Percentiles rank a stretch among this genome's conserved stretches.
phyloP scores from a whole-genome alignment of 1,140 invertebrate genomes.

The Pissodes strobi region DNA sequence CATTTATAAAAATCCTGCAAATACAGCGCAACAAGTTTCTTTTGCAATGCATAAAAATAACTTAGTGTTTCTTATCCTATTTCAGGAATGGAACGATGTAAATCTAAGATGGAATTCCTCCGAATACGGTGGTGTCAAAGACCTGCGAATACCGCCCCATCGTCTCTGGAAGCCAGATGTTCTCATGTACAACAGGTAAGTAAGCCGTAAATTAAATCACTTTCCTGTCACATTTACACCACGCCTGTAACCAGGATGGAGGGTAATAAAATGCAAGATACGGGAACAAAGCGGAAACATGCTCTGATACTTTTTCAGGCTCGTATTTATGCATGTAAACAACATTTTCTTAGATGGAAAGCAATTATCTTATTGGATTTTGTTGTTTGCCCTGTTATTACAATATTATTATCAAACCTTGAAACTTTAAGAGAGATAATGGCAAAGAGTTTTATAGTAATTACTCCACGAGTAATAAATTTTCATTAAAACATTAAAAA shows the following conservation, averaged over 20 bases:
- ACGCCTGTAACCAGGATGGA: constrained; percentile 10
- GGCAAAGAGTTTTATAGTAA: no score
- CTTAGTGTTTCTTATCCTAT: constrained; percentile 9
- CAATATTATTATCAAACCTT: no score
- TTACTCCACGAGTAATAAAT: no score
- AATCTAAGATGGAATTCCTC: constrained; percentile 94
- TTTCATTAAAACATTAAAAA: no score
- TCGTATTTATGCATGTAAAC: no score
- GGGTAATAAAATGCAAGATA: constrained; percentile 19
- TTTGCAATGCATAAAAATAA: neutral
- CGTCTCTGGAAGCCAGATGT: constrained; percentile 98
- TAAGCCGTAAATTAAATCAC: constrained; percentile 36
- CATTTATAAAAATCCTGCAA: no score
- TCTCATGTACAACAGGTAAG: constrained; percentile 98
- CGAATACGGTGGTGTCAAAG: constrained; percentile 92
- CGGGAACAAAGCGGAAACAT: constrained; percentile 3
- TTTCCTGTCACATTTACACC: constrained; percentile 19
- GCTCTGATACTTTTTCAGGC: no score
- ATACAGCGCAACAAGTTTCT: neutral
- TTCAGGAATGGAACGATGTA: constrained; percentile 96
- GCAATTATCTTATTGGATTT: no score
- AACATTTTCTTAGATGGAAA: no score
- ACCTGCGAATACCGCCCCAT: constrained; percentile 91
- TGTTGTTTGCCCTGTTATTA: no score
- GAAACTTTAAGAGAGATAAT: no score